A percentile compares a stretch with the other conserved stretches of the same genome.
These are phyloP conservation scores for Rhagonycha fulva DNA, from an alignment of 2,888 invertebrate genomes.

Conservation along the genomic window DNA sequence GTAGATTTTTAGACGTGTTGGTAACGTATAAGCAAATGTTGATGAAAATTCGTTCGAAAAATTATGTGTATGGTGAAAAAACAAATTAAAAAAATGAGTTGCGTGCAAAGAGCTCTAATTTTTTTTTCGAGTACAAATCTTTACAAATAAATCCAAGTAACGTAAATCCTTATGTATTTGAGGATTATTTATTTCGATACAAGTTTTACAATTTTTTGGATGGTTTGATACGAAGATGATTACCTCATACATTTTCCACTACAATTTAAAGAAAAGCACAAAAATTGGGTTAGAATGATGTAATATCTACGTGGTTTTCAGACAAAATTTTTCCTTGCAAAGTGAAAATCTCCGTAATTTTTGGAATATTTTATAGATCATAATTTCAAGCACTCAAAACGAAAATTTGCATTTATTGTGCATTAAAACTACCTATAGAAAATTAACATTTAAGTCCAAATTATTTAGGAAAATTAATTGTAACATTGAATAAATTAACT, in stretches of 20 bases:
- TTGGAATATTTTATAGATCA: too few species aligned
- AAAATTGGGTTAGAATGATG: background rate
- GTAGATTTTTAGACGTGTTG: too few species aligned
- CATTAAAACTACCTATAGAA: too few species aligned
- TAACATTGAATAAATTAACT: too few species aligned
- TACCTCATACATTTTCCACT: background rate
- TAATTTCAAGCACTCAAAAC: too few species aligned
- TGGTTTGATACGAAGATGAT: background rate
- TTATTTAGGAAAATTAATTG: too few species aligned
- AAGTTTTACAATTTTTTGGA: background rate
- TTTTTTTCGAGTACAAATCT: background rate
- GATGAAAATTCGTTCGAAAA: background rate
- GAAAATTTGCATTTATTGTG: too few species aligned
- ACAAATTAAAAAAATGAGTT: background rate
- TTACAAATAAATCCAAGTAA: background rate
- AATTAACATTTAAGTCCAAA: too few species aligned
- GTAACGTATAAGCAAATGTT: background rate
- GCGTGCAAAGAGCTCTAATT: background rate
- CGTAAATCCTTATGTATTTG: background rate
- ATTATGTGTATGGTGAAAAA: background rate
- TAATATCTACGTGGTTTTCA: too few species aligned
- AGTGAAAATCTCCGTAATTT: too few species aligned
- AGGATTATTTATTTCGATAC: background rate
- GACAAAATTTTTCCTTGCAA: too few species aligned
- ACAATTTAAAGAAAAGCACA: background rate